These are phyloP conservation scores for Oostethus manadensis DNA, from an alignment of 2,113 vertebrate species.

Conservation along the genomic window DNA sequence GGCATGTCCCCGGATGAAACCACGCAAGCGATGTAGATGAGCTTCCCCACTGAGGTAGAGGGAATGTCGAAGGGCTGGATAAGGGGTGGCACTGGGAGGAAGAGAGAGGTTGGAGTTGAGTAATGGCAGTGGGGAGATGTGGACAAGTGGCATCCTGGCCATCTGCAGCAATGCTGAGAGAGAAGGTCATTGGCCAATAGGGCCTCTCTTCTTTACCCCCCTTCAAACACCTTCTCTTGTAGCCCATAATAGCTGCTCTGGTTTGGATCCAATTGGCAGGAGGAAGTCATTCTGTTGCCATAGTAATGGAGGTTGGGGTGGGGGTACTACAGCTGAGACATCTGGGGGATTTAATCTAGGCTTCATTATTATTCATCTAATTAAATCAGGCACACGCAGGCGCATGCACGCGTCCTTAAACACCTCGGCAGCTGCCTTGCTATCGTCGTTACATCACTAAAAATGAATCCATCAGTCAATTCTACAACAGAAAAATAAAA, in stretches of 20 bases:
- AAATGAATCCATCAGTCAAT: conserved; percentile 25
- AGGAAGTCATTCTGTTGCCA: conserved; percentile 76
- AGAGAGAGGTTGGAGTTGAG: conserved; percentile 10
- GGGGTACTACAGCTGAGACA: conserved; percentile 74
- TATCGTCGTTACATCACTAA: conserved; percentile 39
- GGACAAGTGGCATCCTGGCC: conserved; percentile 43
- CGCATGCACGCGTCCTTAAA: conserved; percentile 58
- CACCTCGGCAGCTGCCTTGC: conserved; percentile 65
- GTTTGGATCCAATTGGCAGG: conserved; percentile 78
- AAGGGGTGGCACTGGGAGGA: conserved; percentile 84
- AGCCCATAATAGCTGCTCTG: conserved; percentile 79
- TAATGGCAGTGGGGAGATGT: conserved; percentile 25
- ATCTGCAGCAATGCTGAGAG: conserved; percentile 57
- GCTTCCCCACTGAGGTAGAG: conserved; percentile 94
- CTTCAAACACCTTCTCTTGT: conserved; percentile 47
- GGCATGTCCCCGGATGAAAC: conserved; percentile 98
- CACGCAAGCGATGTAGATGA: conserved; percentile 98
- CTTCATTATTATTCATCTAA: conserved; percentile 82
- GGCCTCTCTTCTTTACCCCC: conserved; percentile 25
- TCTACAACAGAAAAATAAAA: conserved; percentile 8
- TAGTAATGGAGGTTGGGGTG: conserved; percentile 73
- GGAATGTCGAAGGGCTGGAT: conserved; percentile 99
- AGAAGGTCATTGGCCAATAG: conserved; percentile 66
- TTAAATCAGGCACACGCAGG: conserved; percentile 74
- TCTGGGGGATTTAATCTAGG: conserved; percentile 82